phyloP scores from a whole-genome alignment of 2,113 vertebrate genomes.

The Salvelinus alpinus region DNA sequence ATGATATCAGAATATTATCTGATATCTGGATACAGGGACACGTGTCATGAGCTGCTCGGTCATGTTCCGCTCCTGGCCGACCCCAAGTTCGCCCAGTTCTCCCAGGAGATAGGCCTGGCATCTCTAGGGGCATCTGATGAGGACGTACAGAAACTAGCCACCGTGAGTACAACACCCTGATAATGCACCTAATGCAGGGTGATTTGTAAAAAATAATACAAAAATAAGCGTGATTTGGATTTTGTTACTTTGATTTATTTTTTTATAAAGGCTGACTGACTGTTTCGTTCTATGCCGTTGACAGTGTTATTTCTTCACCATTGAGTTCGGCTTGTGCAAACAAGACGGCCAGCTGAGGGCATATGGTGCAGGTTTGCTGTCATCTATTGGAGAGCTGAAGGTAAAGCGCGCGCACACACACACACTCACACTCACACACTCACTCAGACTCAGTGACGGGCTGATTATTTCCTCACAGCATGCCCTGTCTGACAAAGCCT shows the following conservation, averaged over 20 bases:
- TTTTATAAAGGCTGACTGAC: neutral
- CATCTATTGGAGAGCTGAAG: slow-evolving; percentile 94
- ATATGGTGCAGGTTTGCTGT: slow-evolving; percentile 94
- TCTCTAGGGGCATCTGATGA: slow-evolving; percentile 94
- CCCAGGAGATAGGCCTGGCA: slow-evolving; percentile 95
- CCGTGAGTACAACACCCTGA: slow-evolving; percentile 75
- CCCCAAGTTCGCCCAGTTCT: slow-evolving; percentile 96
- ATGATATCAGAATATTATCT: neutral
- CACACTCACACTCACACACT: neutral
- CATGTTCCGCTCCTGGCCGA: slow-evolving; percentile 96
- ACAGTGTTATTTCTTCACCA: slow-evolving; percentile 98
- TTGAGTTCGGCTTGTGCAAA: slow-evolving; percentile 98
- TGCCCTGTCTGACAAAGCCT: slow-evolving; percentile 89
- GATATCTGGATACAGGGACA: slow-evolving; percentile 78
- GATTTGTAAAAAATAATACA: too few relatives aligned
- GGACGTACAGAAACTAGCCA: slow-evolving; percentile 96
- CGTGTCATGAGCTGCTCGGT: slow-evolving; percentile 94
- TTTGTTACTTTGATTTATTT: neutral
- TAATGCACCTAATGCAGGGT: too few relatives aligned
- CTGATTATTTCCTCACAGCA: slow-evolving; percentile 77
- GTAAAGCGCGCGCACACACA: slow-evolving; percentile 58
- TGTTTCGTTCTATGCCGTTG: slow-evolving; percentile 2
- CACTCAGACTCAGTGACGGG: neutral
- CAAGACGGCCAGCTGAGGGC: slow-evolving; percentile 95
- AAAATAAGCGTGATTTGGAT: neutral